Percentiles rank a stretch among this genome's conserved stretches.
Conservation (phyloP, 2,797 vertebrate genomes). For the Mormyrus hasselquistii region DNA sequence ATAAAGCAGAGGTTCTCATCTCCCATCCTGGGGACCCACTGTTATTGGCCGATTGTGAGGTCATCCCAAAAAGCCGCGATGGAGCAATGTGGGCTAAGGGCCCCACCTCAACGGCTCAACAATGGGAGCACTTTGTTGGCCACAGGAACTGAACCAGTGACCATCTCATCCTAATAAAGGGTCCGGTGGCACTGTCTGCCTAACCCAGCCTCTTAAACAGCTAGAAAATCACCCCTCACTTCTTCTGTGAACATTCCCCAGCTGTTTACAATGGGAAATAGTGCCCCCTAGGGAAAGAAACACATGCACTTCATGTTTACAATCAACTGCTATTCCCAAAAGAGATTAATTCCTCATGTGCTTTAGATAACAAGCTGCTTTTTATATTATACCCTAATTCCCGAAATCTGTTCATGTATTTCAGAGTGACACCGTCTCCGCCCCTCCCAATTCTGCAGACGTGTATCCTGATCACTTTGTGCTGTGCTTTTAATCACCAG, state of each 20-base stretch:
- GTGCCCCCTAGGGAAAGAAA: neutral
- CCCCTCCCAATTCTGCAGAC: conserved; percentile 25
- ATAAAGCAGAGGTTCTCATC: neutral
- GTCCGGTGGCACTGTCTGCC: conserved; percentile 9
- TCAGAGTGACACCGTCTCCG: neutral
- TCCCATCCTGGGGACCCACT: neutral
- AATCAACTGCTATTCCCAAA: neutral
- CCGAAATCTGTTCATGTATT: neutral
- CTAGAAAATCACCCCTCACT: conserved; percentile 11
- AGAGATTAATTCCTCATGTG: neutral
- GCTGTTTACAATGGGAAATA: neutral
- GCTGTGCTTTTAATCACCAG: conserved; percentile 25
- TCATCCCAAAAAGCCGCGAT: neutral
- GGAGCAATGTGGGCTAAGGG: neutral
- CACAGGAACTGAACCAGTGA: neutral
- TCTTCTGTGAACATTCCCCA: neutral
- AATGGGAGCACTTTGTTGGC: neutral
- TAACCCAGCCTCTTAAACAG: conserved; percentile 45
- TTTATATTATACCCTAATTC: neutral
- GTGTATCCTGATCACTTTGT: conserved; percentile 1
- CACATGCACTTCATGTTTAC: neutral
- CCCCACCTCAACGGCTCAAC: neutral
- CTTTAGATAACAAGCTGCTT: neutral
- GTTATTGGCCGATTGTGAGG: neutral
- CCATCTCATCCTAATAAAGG: neutral